These are phyloP conservation scores for Anoplius nigerrimus DNA, from an alignment of 2,888 invertebrate genomes.

Conservation along the genomic window DNA sequence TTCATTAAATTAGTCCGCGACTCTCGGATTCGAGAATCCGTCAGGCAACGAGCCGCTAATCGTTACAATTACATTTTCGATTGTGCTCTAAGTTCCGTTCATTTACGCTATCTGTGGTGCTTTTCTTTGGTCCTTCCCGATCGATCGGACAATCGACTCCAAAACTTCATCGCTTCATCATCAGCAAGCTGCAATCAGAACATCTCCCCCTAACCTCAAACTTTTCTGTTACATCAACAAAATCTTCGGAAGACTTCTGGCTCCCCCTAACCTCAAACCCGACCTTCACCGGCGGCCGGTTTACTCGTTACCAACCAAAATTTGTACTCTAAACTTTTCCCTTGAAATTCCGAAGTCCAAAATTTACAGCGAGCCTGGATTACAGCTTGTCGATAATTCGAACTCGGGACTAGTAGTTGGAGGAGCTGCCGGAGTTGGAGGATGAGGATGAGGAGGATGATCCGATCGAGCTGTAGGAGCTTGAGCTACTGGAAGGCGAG, in stretches of 20 bases:
- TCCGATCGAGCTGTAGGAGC: slow-evolving; percentile 85
- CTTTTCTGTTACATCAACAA: too few species aligned
- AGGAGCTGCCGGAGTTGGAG: slow-evolving; percentile 69
- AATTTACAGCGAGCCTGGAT: too few species aligned
- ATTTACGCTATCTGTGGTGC: slow-evolving; percentile 51
- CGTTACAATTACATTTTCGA: slow-evolving; percentile 19
- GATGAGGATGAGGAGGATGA: slow-evolving; percentile 79
- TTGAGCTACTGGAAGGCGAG: slow-evolving; percentile 80
- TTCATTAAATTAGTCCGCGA: neutral
- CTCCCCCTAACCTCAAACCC: too few species aligned
- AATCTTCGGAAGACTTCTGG: neutral
- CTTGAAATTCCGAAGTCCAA: too few species aligned
- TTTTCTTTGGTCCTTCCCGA: slow-evolving; percentile 55
- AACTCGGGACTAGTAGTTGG: slow-evolving; percentile 55
- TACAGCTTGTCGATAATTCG: neutral
- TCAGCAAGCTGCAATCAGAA: too few species aligned
- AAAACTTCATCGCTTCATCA: too few species aligned
- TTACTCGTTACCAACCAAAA: too few species aligned
- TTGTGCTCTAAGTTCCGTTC: slow-evolving; percentile 14
- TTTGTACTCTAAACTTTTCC: too few species aligned
- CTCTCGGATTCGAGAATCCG: neutral
- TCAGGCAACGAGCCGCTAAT: slow-evolving; percentile 1
- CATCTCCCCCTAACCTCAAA: too few species aligned
- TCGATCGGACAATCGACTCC: slow-evolving; percentile 24
- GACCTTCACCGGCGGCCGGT: too few species aligned